Evolutionary conservation across 2,888 invertebrate genomes (phyloP).

Genomic region (Apocheima hispidaria): DNA sequence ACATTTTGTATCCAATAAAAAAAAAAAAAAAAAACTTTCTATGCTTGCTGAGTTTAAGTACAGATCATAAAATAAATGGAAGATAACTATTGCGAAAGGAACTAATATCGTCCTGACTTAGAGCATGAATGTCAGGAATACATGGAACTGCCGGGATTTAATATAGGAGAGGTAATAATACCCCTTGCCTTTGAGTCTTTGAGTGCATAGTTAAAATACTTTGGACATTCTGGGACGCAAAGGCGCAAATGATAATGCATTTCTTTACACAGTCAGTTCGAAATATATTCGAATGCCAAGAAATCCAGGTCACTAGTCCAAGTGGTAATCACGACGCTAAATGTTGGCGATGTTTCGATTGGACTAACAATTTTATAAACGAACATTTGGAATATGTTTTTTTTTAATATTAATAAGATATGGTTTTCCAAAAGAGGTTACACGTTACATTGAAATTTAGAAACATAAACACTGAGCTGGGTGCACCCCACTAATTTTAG

Average conservation of each 20-base stretch:
- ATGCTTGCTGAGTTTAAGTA: too few relatives aligned
- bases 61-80: not conserved
- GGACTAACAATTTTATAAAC: not conserved
- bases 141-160: constrained; percentile 10
- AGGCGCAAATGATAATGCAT: constrained; percentile 24
- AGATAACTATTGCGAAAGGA: constrained; percentile 3
- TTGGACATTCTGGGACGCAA: constrained; percentile 4
- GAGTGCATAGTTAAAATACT: constrained; percentile 20
- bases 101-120: constrained; percentile 10
- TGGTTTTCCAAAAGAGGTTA: too few relatives aligned
- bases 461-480: too few relatives aligned
- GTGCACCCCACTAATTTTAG: too few relatives aligned
- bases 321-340: not conserved
- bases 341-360: not conserved
- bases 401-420: too few relatives aligned
- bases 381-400: too few relatives aligned
- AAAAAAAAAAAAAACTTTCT: too few relatives aligned
- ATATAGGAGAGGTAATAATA: constrained; percentile 3
- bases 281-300: constrained; percentile 30
- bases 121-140: not conserved
- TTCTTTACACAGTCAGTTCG: constrained; percentile 18
- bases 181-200: constrained; percentile 17
- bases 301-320: constrained; percentile 24
- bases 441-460: too few relatives aligned
- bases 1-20: too few relatives aligned